Conservation (phyloP, 2,113 vertebrate species). For the Silurus asotus region DNA sequence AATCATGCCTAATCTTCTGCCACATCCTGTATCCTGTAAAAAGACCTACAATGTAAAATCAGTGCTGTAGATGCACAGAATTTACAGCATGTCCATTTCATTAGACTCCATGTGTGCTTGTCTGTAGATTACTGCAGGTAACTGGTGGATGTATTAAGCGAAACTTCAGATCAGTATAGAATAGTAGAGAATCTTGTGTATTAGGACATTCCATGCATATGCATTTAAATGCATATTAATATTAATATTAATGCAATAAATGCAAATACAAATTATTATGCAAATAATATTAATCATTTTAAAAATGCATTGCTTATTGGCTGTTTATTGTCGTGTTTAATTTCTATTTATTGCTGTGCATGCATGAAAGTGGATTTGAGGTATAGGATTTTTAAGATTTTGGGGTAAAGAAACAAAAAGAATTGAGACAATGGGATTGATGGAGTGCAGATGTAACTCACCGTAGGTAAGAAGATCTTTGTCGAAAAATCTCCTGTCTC, state of each 20-base stretch:
- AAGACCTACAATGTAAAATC: not conserved
- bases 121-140: not conserved
- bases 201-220: no score
- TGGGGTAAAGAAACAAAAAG: not conserved
- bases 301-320: not conserved
- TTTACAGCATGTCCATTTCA: not conserved
- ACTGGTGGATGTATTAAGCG: not conserved
- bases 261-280: no score
- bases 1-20: not conserved
- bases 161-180: not conserved
- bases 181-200: not conserved
- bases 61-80: not conserved
- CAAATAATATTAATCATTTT: no score
- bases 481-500: constrained; percentile 12
- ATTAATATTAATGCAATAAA: no score
- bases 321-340: not conserved
- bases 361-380: not conserved
- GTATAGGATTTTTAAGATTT: not conserved
- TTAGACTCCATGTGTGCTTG: not conserved
- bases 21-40: not conserved
- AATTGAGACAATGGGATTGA: not conserved
- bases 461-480: constrained; percentile 22
- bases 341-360: not conserved
- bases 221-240: no score
- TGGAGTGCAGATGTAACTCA: not conserved